Conservation (phyloP, 2,888 invertebrate genomes). For the Dasysyrphus albostriatus region DNA sequence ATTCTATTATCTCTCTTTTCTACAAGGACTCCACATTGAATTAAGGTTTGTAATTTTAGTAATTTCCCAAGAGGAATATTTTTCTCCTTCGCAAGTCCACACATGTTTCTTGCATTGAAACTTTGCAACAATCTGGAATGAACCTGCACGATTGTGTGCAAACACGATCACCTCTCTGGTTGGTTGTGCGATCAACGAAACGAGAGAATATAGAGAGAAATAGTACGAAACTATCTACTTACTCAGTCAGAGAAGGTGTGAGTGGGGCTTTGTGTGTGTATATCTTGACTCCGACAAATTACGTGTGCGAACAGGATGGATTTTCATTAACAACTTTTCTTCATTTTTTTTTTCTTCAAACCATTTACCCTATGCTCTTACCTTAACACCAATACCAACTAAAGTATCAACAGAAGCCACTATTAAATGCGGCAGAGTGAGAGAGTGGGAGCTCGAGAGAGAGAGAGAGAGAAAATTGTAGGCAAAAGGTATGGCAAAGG, state of each 20-base stretch:
- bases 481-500: slow-evolving; percentile 66
- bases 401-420: slow-evolving; percentile 46
- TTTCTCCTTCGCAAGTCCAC: background rate
- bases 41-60: slow-evolving; percentile 2
- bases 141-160: slow-evolving; percentile 51
- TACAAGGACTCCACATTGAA: background rate
- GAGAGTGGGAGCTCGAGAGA: slow-evolving; percentile 70
- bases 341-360: slow-evolving; percentile 20
- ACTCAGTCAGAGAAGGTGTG: background rate
- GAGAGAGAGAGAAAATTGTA: slow-evolving; percentile 63
- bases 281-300: slow-evolving; percentile 6
- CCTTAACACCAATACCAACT: slow-evolving; percentile 68
- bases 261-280: slow-evolving; percentile 21
- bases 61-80: slow-evolving; percentile 6
- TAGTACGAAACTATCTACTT: slow-evolving; percentile 7
- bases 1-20: slow-evolving; percentile 32
- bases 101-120: background rate
- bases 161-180: slow-evolving; percentile 57
- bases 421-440: slow-evolving; percentile 71
- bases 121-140: background rate
- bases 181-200: slow-evolving; percentile 33
- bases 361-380: slow-evolving; percentile 44
- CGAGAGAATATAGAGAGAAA: slow-evolving; percentile 44
- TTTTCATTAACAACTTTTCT: slow-evolving; percentile 42
- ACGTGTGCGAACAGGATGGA: slow-evolving; percentile 63